phyloP scores from a whole-genome alignment of 2,797 vertebrate genomes.

The Capromys pilorides region DNA sequence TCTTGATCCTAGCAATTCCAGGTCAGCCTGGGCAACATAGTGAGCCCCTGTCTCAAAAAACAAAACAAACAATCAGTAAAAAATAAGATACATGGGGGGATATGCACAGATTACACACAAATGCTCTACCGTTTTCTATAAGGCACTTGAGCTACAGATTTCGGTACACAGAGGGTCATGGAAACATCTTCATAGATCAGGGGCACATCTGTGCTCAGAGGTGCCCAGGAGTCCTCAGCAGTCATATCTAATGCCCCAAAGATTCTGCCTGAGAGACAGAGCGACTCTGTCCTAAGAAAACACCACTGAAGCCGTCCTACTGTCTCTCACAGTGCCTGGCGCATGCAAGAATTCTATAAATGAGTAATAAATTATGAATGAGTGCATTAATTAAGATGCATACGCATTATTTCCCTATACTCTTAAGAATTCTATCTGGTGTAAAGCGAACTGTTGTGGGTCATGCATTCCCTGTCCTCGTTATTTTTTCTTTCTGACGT shows the following conservation, averaged over 20 bases:
- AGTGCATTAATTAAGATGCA: background rate
- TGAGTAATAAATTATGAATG: background rate
- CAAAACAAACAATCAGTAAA: background rate
- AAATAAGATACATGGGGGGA: background rate
- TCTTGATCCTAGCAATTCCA: background rate
- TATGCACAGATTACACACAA: no score
- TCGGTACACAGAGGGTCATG: no score
- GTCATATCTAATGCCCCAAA: background rate
- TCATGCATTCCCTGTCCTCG: conserved; percentile 18
- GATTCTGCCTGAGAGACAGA: background rate
- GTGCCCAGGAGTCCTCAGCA: background rate
- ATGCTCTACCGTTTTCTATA: no score
- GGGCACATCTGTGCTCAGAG: background rate
- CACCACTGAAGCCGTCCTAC: background rate
- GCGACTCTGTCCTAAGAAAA: background rate
- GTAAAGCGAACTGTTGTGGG: background rate
- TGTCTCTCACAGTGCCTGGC: background rate
- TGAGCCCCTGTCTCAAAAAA: background rate
- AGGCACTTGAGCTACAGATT: background rate
- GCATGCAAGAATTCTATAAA: background rate
- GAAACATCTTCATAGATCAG: no score
- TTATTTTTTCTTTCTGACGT: conserved; percentile 34
- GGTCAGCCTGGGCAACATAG: background rate
- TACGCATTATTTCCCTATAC: background rate
- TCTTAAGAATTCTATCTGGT: conserved; percentile 31